Percentiles rank a stretch among this genome's conserved stretches.
phyloP scores from a whole-genome alignment of 2,797 vertebrate genomes.

The Pantherophis vulpinus region DNA sequence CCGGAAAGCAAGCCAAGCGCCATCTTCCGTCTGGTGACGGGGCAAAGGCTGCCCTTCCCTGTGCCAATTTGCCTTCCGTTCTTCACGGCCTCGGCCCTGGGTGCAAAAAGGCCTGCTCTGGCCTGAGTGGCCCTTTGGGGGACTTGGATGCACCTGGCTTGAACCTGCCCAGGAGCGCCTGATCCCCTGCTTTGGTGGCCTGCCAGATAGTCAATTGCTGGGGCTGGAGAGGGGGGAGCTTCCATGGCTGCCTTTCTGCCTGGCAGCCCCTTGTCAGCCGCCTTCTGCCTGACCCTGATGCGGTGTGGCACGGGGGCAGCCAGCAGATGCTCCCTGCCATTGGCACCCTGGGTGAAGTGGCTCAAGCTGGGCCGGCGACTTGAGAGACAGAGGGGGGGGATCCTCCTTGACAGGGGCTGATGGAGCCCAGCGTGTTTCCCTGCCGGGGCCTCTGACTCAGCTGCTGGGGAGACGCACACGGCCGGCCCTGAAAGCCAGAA shows the following conservation, averaged over 20 bases:
- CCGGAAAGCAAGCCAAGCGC: background rate
- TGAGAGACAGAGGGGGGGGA: background rate
- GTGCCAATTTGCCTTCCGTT: background rate
- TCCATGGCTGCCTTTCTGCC: background rate
- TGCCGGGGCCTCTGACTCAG: background rate
- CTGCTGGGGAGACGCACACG: background rate
- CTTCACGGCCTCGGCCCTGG: background rate
- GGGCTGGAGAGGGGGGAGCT: background rate
- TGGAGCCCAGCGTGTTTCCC: slow-evolving; percentile 14
- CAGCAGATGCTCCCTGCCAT: slow-evolving; percentile 90
- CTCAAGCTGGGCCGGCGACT: slow-evolving; percentile 8
- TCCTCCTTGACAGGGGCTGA: slow-evolving; percentile 39
- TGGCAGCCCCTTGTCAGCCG: slow-evolving; percentile 43
- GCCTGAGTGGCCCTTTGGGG: background rate
- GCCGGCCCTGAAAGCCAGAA: background rate
- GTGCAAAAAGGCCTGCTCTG: background rate
- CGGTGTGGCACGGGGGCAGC: slow-evolving; percentile 73
- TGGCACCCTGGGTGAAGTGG: slow-evolving; percentile 58
- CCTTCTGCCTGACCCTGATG: slow-evolving; percentile 74
- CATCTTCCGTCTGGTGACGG: background rate
- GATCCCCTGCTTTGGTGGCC: background rate
- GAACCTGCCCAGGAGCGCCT: background rate
- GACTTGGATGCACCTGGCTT: background rate
- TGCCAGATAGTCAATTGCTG: background rate
- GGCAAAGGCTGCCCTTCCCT: background rate